A percentile compares a stretch with the other conserved stretches of the same genome.
phyloP scores from a whole-genome alignment of 2,113 vertebrate genomes.

The Dicerorhinus sumatrensis region DNA sequence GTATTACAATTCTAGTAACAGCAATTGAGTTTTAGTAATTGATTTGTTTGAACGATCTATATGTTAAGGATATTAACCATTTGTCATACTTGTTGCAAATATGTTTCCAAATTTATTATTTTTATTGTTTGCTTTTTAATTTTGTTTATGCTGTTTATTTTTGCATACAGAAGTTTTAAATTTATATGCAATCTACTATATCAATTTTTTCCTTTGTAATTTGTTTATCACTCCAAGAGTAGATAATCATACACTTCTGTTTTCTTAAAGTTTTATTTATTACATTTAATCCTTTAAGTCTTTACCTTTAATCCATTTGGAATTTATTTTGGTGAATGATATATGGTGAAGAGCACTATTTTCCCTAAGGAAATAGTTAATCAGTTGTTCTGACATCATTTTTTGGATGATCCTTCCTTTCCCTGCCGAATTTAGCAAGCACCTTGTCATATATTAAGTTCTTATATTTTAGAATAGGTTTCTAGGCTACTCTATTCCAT shows the following conservation, averaged over 20 bases:
- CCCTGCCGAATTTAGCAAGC: neutral
- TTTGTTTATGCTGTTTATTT: slow-evolving; percentile 10
- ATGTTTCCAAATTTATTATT: neutral
- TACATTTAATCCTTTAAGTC: neutral
- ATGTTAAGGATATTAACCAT: neutral
- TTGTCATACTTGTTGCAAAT: neutral
- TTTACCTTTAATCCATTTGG: neutral
- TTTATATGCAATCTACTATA: neutral
- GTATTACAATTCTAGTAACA: neutral
- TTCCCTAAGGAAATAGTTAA: slow-evolving; percentile 2
- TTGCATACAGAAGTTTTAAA: neutral
- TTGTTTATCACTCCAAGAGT: neutral
- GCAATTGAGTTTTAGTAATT: neutral
- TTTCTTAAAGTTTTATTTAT: neutral
- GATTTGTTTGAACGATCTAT: neutral
- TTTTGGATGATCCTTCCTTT: neutral
- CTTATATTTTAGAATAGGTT: neutral
- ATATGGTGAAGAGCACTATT: neutral
- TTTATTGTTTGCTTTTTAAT: slow-evolving; percentile 10
- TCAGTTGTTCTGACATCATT: neutral
- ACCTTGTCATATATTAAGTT: neutral
- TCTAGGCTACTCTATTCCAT: neutral
- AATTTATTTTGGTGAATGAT: neutral
- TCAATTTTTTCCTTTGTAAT: neutral
- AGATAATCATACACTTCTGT: neutral